phyloP scores from a whole-genome alignment of 2,113 vertebrate species.

The Ahaetulla prasina region DNA sequence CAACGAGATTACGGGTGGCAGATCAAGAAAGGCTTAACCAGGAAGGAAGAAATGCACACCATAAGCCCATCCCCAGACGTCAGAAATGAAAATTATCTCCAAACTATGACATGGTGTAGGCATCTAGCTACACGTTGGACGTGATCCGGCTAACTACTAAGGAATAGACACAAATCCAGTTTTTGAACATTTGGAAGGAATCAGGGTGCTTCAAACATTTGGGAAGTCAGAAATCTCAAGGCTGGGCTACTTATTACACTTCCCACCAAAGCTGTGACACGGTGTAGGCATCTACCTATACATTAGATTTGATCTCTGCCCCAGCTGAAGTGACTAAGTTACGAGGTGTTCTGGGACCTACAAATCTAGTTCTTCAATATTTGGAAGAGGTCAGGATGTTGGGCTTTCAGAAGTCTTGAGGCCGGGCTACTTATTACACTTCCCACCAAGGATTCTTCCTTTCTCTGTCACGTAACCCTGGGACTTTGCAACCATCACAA shows the following conservation, averaged over 20 bases:
- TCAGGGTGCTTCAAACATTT: background rate
- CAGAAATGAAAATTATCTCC: background rate
- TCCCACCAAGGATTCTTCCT: background rate
- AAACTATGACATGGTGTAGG: background rate
- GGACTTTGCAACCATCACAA: background rate
- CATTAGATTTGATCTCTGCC: background rate
- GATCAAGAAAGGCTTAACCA: background rate
- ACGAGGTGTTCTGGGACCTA: background rate
- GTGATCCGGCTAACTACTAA: background rate
- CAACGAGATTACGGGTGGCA: accelerated
- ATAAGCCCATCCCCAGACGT: background rate
- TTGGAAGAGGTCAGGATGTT: background rate
- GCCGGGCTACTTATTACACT: background rate
- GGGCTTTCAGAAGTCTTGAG: background rate
- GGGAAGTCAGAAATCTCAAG: background rate
- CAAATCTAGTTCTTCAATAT: background rate
- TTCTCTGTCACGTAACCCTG: background rate
- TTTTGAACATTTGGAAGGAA: background rate
- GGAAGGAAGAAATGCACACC: background rate
- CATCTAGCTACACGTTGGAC: background rate
- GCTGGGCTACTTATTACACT: background rate
- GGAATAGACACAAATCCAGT: background rate
- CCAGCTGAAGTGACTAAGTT: background rate
- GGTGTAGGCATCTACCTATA: background rate
- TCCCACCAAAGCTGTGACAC: background rate